Evolutionary conservation across 1,140 invertebrate species (phyloP), one percentile per base, ranked within the genome.

Genomic region (Penaeus japonicus): DNA sequence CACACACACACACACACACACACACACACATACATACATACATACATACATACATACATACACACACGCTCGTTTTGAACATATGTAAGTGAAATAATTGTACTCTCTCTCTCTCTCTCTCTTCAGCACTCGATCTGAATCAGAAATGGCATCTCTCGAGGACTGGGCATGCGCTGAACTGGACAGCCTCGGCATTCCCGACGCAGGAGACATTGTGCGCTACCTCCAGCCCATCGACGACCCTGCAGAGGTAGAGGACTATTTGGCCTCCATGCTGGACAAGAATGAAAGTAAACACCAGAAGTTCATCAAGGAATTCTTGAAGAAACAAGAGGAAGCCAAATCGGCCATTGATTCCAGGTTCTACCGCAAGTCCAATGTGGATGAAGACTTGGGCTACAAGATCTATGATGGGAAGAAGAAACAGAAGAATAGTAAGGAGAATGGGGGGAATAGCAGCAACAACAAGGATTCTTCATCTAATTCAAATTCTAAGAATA

Each of bases 191-290:
- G 89, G 89, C 15, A 65, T 90, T 10, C 86, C 82, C 17, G 89
- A 90, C 30, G 82, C 85, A 35, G 54, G 78, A 1, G 87, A 73
- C 4, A 90, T 90, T 77, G 77, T 90, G 4, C 89, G 70, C 15
- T 93, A 93, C 90, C 92, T 93, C 12, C 89, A 93, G 20, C 91
- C 92, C 27, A 93, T 93, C 15, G 92, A 92, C 47, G 91, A 91
- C 89, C 91, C 90, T 12, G 85, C 89, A 47, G 93, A 93, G 70
- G 87, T 93, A 22, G 91, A 93, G 88, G 92, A 92, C 12, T 93
- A 93, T 90, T 91, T 93, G 91, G 85, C 90, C 24, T 92, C 92
- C 27, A 85, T 93, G 78, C 86, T 93, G 2, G 92, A 93, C 90
- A 85, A 75, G 3, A 90, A 90, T 30, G 87, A 93, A 80, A 89